Evolutionary conservation across 1,140 invertebrate species (phyloP).

Genomic region (Trichonephila inaurata): DNA sequence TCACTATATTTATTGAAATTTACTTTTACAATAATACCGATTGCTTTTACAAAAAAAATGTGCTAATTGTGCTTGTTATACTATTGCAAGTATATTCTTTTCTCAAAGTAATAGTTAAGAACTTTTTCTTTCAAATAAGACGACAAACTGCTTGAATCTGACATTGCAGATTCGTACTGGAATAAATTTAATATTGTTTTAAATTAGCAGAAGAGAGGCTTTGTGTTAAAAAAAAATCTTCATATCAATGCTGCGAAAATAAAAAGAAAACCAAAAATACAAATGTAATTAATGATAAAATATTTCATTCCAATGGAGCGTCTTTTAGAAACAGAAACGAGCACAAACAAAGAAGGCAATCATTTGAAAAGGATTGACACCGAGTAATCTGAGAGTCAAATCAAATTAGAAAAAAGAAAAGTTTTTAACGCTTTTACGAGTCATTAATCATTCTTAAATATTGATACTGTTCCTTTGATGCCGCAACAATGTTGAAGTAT

Average conservation of each 20-base stretch:
- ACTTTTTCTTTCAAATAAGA: too few relatives aligned
- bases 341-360: constrained; percentile 8
- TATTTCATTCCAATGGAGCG: neutral
- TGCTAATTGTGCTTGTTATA: too few relatives aligned
- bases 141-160: too few relatives aligned
- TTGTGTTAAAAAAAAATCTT: too few relatives aligned
- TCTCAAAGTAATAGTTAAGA: too few relatives aligned
- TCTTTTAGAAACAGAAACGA: constrained; percentile 11
- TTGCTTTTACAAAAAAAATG: too few relatives aligned
- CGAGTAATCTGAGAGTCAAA: constrained; percentile 43
- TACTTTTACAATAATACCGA: too few relatives aligned
- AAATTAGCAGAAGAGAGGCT: too few relatives aligned
- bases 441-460: constrained; percentile 69
- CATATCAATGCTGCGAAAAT: neutral
- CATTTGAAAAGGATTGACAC: constrained; percentile 6
- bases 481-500: neutral
- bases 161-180: too few relatives aligned
- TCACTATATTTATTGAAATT: too few relatives aligned
- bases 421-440: constrained; percentile 22
- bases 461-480: constrained; percentile 23
- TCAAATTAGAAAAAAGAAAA: constrained; percentile 39
- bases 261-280: neutral
- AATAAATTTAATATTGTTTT: too few relatives aligned
- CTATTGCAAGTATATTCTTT: too few relatives aligned
- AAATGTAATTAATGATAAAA: neutral